Base-by-base conservation (phyloP, 2,113 vertebrate species). In the Entosphenus tridentatus region DNA sequence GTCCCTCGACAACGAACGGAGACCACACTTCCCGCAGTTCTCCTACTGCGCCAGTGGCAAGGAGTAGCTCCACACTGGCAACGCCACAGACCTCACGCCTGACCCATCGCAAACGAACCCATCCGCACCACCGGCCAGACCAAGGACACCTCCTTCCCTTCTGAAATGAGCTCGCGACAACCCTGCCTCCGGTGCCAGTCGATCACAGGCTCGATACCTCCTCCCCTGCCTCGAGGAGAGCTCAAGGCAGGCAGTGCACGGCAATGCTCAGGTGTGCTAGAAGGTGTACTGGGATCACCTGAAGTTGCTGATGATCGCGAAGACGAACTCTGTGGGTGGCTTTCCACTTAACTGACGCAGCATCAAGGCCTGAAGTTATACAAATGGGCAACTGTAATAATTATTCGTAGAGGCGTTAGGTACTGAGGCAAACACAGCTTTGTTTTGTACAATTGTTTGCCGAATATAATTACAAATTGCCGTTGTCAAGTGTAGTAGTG, bases 21-120 rank as follows among this genome's bases (percentile, higher is more conserved):
- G 92, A 74, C 92, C 92, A 1, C 92, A 96, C 76, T 96, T 96
- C 80, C 92, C 92, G n/a, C 92, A 96, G 74, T 96, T 96, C 78
- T 96, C 92, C 75, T 96, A 96, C 81, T 96, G 90, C 2, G 92
- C 92, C 76, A 95, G 92, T 56, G 92, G 92, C 72, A 85, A 90
- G 74, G 90, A 96, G 80, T 96, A 84, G 85, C 76, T 71, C 70
- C 70, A n/a, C n/a, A 65, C n/a, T 21, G 21, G 8, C 62, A 65
- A n/a, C 62, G 21, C 62, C 21, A n/a, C 62, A n/a, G n/a, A 9
- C 21, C 62, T 21, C 62, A n/a, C 62, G 10, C 62, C 62, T 21
- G 21, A 21, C 62, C n/a, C 62, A n/a, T 65, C 21, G 62, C 62
- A 16, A n/a, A 65, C 62, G n/a, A 10, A n/a, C 62, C 62, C n/a